Evolutionary conservation across 2,888 invertebrate species (phyloP).

Genomic region (Lydus trimaculatus): DNA sequence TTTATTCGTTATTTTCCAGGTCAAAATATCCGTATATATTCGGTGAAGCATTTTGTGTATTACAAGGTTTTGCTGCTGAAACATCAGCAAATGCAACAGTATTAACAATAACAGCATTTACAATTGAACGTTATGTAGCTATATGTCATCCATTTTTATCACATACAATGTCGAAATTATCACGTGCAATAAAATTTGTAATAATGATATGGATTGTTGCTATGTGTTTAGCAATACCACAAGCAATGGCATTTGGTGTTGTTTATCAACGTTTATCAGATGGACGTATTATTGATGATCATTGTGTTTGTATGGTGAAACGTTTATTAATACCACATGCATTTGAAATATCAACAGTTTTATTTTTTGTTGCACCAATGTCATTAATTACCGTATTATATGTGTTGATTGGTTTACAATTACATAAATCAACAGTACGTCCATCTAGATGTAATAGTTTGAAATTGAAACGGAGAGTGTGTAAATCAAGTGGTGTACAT

Average conservation of each 20-base stretch:
- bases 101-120: slow-evolving; percentile 78
- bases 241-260: slow-evolving; percentile 63
- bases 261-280: slow-evolving; percentile 52
- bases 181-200: slow-evolving; percentile 82
- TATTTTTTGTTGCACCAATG: slow-evolving; percentile 89
- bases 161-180: slow-evolving; percentile 87
- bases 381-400: slow-evolving; percentile 84
- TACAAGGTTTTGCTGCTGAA: slow-evolving; percentile 80
- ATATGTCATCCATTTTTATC: slow-evolving; percentile 72
- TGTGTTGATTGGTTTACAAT: slow-evolving; percentile 75
- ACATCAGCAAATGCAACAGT: slow-evolving; percentile 82
- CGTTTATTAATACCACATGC: slow-evolving; percentile 67
- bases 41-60: slow-evolving; percentile 79
- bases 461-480: slow-evolving; percentile 52
- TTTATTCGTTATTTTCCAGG: too few relatives aligned
- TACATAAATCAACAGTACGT: slow-evolving; percentile 59
- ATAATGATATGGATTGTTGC: slow-evolving; percentile 82
- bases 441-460: slow-evolving; percentile 55
- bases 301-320: slow-evolving; percentile 56
- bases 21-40: slow-evolving; percentile 77
- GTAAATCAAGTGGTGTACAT: slow-evolving; percentile 41
- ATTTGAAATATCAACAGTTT: slow-evolving; percentile 79
- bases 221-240: slow-evolving; percentile 75
- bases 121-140: slow-evolving; percentile 72
- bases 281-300: slow-evolving; percentile 47